phyloP scores from a whole-genome alignment of 2,797 vertebrate genomes.

The Pipistrellus pipistrellus region DNA sequence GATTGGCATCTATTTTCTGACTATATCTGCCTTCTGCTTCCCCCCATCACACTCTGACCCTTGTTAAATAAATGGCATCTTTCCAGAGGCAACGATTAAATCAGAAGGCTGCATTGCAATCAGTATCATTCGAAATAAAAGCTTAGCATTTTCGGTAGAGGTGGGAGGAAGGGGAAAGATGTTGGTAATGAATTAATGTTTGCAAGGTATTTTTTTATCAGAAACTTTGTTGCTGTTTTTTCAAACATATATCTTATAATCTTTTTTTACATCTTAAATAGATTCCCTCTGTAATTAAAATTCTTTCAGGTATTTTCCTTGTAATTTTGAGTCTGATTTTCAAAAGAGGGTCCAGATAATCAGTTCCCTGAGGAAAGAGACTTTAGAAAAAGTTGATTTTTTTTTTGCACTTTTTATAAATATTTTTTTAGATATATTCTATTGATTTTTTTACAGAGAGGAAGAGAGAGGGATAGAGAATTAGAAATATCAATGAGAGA shows the following conservation, averaged over 20 bases:
- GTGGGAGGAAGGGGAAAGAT: background rate
- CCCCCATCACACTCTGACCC: constrained; percentile 46
- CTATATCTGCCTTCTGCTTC: constrained; percentile 51
- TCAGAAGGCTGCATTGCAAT: constrained; percentile 64
- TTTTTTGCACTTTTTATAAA: background rate
- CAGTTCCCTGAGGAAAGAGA: constrained; percentile 28
- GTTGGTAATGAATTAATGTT: background rate
- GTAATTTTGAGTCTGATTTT: constrained; percentile 12
- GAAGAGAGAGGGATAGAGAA: no score
- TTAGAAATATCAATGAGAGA: no score
- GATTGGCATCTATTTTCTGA: constrained; percentile 57
- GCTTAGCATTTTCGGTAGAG: background rate
- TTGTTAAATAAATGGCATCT: constrained; percentile 57
- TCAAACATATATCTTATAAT: background rate
- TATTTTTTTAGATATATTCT: no score
- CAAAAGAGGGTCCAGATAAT: background rate
- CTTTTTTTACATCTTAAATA: background rate
- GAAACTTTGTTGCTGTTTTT: background rate
- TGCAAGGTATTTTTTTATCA: background rate
- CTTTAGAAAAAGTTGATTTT: background rate
- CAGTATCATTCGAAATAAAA: constrained; percentile 68
- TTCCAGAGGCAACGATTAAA: constrained; percentile 66
- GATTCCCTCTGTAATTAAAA: background rate
- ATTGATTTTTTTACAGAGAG: no score
- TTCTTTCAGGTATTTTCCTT: background rate